These are phyloP conservation scores for Meganola albula DNA, from an alignment of 2,888 invertebrate genomes.

Conservation along the genomic window DNA sequence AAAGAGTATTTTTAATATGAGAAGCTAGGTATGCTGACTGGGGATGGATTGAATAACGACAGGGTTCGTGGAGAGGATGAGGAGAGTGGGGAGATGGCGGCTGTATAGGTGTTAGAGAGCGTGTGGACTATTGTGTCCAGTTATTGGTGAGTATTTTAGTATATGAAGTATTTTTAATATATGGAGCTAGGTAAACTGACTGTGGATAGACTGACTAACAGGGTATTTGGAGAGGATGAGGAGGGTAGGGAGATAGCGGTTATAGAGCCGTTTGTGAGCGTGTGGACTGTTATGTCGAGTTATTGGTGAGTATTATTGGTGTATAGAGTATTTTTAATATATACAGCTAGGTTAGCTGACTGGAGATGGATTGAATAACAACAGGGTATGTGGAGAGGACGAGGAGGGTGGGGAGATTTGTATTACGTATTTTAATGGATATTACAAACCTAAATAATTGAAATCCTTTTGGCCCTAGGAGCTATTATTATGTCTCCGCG, in stretches of 20 bases:
- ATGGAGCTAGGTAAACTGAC: conserved; percentile 64
- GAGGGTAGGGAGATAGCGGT: conserved; percentile 32
- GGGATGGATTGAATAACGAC: conserved; percentile 30
- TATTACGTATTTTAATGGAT: too few relatives aligned
- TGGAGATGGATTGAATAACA: conserved; percentile 33
- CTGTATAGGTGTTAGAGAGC: conserved; percentile 58
- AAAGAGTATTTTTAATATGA: conserved; percentile 42
- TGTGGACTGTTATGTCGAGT: conserved; percentile 64
- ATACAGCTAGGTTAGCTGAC: conserved; percentile 64
- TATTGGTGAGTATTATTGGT: conserved; percentile 51
- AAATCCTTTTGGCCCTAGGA: too few relatives aligned
- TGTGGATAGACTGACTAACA: conserved; percentile 42
- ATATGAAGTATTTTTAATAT: conserved; percentile 32
- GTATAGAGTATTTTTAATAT: conserved; percentile 33
- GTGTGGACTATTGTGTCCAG: conserved; percentile 64
- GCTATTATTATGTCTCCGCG: too few relatives aligned
- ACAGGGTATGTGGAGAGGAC: conserved; percentile 7
- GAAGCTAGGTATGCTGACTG: conserved; percentile 59
- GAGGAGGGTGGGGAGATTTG: conserved; percentile 27
- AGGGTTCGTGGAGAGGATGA: conserved; percentile 13
- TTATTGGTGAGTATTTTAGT: conserved; percentile 54
- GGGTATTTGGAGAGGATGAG: conserved; percentile 20
- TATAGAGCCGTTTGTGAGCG: conserved; percentile 56
- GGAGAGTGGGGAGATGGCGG: conserved; percentile 27
- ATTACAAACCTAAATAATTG: too few relatives aligned